Conservation (phyloP, 2,888 invertebrate genomes). For the Chrysolina oricalcia region DNA sequence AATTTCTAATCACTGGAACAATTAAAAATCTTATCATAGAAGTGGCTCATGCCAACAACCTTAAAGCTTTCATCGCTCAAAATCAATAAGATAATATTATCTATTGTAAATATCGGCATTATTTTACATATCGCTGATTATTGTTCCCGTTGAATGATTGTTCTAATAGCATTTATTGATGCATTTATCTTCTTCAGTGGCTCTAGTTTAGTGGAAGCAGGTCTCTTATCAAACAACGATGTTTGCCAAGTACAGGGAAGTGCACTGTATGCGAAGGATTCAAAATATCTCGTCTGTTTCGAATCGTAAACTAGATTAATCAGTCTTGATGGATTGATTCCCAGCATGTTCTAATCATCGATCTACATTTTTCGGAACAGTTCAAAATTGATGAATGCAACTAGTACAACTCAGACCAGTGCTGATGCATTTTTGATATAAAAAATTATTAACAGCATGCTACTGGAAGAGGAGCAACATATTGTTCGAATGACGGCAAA, state of each 20-base stretch:
- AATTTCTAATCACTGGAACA: not conserved
- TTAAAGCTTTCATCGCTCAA: conserved; percentile 1
- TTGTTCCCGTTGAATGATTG: not conserved
- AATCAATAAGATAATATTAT: conserved; percentile 18
- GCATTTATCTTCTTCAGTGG: not conserved
- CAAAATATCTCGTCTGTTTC: too few species aligned
- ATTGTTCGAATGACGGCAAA: too few species aligned
- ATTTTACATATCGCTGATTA: conserved; percentile 7
- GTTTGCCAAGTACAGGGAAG: not conserved
- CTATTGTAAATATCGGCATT: conserved; percentile 12
- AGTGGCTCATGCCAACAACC: conserved; percentile 13
- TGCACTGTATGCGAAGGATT: too few species aligned
- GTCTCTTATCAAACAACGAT: not conserved
- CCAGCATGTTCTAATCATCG: too few species aligned
- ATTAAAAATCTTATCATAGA: conserved; percentile 4
- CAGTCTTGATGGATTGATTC: too few species aligned
- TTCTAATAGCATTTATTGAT: not conserved
- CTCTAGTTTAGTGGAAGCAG: not conserved
- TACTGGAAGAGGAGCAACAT: too few species aligned
- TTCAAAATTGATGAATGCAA: too few species aligned
- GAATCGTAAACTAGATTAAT: too few species aligned
- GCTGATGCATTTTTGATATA: too few species aligned
- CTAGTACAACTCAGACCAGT: too few species aligned
- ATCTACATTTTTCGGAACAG: too few species aligned
- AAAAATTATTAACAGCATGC: too few species aligned